phyloP scores from a whole-genome alignment of 1,140 invertebrate species.

The Lepidurus couesii region DNA sequence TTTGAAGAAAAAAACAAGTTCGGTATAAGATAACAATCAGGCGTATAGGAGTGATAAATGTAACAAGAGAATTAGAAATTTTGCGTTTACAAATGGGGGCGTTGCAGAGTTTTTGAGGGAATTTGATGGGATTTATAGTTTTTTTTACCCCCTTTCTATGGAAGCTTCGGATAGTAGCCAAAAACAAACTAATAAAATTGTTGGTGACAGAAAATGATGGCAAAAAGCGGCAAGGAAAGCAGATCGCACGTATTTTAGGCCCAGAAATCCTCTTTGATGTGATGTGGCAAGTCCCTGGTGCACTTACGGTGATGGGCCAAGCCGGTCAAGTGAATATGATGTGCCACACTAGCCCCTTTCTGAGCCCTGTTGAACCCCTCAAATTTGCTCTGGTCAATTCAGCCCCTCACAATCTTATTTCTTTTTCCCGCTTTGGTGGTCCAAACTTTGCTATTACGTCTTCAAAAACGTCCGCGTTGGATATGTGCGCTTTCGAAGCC shows the following conservation, averaged over 20 bases:
- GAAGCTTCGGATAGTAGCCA: neutral
- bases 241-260: neutral
- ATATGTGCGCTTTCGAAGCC: too few species aligned
- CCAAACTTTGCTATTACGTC: too few species aligned
- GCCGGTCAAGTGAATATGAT: slow-evolving; percentile 19
- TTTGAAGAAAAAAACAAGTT: neutral
- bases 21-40: neutral
- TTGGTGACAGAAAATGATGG: neutral
- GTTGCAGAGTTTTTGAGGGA: neutral
- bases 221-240: neutral
- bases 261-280: neutral
- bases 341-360: neutral
- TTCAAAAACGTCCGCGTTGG: too few species aligned
- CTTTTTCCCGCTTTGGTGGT: too few species aligned
- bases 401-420: neutral
- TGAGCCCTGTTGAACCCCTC: neutral
- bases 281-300: slow-evolving; percentile 12
- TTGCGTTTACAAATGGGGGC: neutral
- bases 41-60: neutral
- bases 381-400: slow-evolving; percentile 4
- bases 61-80: neutral
- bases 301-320: slow-evolving; percentile 16
- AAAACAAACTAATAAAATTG: slow-evolving; percentile 16
- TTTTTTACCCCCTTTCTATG: neutral
- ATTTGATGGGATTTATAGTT: neutral